Evolutionary conservation across 2,113 vertebrate species (phyloP).

Genomic region (Heptranchias perlo): DNA sequence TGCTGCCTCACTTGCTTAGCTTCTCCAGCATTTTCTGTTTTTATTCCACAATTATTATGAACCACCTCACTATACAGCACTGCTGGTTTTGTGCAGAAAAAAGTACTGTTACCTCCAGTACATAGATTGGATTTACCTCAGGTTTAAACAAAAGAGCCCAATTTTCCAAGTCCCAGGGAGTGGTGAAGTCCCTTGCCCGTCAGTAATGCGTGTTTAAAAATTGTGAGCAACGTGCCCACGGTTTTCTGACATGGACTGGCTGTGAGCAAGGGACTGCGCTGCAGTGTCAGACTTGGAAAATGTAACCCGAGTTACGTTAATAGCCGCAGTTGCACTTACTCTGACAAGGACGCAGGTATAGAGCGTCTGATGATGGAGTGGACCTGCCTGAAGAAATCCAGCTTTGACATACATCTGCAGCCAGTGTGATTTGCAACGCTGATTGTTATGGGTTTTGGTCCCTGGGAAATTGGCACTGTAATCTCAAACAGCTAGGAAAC

Average conservation of each 20-base stretch:
- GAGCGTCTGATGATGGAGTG: conserved; percentile 92
- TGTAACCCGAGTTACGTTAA: background rate
- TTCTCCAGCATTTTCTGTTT: too few relatives aligned
- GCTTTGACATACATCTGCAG: conserved; percentile 90
- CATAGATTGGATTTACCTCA: background rate
- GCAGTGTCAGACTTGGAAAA: background rate
- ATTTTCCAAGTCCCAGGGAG: background rate
- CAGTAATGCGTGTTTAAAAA: background rate
- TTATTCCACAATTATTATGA: background rate
- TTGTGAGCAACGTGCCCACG: background rate
- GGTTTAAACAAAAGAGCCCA: background rate
- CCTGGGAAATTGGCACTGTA: conserved; percentile 81
- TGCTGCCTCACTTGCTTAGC: too few relatives aligned
- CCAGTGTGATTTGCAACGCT: conserved; percentile 94
- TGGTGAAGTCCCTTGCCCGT: background rate
- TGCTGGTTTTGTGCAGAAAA: background rate
- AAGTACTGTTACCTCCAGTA: background rate
- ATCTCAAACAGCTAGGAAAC: conserved; percentile 86
- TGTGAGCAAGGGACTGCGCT: background rate
- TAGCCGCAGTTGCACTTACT: conserved; percentile 66
- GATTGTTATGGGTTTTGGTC: conserved; percentile 85
- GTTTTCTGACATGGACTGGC: background rate
- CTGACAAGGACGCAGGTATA: conserved; percentile 63
- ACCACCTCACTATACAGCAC: background rate
- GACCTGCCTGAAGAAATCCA: conserved; percentile 88